Base-by-base conservation (phyloP, 92 coral and sea anemone genomes). In the Galaxea fascicularis region DNA sequence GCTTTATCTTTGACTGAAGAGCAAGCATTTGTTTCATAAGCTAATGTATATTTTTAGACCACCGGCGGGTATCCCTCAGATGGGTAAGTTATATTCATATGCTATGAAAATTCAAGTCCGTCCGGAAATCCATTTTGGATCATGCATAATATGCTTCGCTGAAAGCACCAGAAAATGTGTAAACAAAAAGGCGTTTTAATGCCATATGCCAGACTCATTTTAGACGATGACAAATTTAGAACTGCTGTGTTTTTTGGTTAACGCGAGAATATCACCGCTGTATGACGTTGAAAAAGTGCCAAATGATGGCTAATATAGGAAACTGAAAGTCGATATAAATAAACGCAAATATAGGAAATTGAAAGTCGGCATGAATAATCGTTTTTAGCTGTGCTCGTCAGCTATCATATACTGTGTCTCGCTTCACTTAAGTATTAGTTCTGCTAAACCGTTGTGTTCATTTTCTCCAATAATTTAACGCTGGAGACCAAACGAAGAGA, bases 61-160 rank as follows among this genome's bases (percentile, higher is more conserved):
- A 25, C 74, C n/a, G 62, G 30, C 72, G 53, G 18, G 53, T 47
- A 21, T 21, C 17, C 10, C 21, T 79, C 22, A 10, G 7, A 21
- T 21, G 49, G 84, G 65, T 79, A 79, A 79, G 75, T 46, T 25
- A 8, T 65, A 49, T 44, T 29, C 57, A 16, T 49, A 44, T 49
- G 59, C 30, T 16, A 31, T 29, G 29, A 25, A 20, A 77, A 60
- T 44, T 16, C 26, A 65, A 46, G 65, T 53, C 11, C 18, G 41
- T 24, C 84, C 75, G 75, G 75, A 52, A 66, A 79, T 67, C 74
- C 30, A 52, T 49, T 66, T 30, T 30, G 49, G 65, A 66, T 28
- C 10, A 8, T 35, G 41, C 75, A 29, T 51, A 30, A 52, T 53
- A 29, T 51, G 28, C n/a, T 26, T 18, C 62, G 54, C 74, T 5